Percentiles rank a stretch among this genome's conserved stretches.
These are phyloP conservation scores for Quadroppia sp. DNA, from an alignment of 2,888 invertebrate genomes.

Conservation along the genomic window DNA sequence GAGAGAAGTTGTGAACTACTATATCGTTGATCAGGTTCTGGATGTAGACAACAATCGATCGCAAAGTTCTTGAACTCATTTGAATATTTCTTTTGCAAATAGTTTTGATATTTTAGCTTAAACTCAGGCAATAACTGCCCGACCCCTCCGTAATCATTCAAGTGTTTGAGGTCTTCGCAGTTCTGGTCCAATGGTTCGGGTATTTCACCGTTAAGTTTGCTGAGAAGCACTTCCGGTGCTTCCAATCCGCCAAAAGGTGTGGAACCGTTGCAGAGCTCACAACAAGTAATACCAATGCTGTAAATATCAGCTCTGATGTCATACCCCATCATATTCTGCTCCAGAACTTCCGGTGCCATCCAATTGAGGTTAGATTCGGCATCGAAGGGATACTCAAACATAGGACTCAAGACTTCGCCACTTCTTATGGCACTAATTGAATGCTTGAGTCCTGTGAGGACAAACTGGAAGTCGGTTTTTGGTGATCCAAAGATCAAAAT, in stretches of 20 bases:
- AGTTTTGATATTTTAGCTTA: background rate
- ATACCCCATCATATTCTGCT: slow-evolving; percentile 42
- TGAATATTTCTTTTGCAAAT: background rate
- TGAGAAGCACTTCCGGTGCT: slow-evolving; percentile 39
- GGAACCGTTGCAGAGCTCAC: slow-evolving; percentile 41
- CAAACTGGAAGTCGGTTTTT: slow-evolving; percentile 6
- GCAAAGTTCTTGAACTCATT: slow-evolving; percentile 27
- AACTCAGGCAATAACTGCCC: background rate
- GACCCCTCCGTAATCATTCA: background rate
- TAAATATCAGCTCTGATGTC: slow-evolving; percentile 40
- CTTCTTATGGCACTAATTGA: slow-evolving; percentile 11
- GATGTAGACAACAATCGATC: slow-evolving; percentile 22
- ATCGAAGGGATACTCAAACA: slow-evolving; percentile 35
- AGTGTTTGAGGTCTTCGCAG: slow-evolving; percentile 5
- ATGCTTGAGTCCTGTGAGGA: slow-evolving; percentile 41
- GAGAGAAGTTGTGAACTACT: background rate
- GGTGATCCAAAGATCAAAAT: slow-evolving; percentile 30
- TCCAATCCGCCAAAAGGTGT: slow-evolving; percentile 37
- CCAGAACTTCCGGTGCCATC: slow-evolving; percentile 42
- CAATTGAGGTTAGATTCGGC: slow-evolving; percentile 36
- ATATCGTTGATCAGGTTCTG: slow-evolving; percentile 21
- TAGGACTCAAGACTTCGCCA: slow-evolving; percentile 10
- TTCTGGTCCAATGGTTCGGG: slow-evolving; percentile 32
- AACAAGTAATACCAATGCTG: slow-evolving; percentile 40
- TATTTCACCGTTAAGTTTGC: slow-evolving; percentile 41